Percentiles rank a stretch among this genome's conserved stretches.
Evolutionary conservation across 2,113 vertebrate species (phyloP).

Genomic region (Chaetura pelagica): DNA sequence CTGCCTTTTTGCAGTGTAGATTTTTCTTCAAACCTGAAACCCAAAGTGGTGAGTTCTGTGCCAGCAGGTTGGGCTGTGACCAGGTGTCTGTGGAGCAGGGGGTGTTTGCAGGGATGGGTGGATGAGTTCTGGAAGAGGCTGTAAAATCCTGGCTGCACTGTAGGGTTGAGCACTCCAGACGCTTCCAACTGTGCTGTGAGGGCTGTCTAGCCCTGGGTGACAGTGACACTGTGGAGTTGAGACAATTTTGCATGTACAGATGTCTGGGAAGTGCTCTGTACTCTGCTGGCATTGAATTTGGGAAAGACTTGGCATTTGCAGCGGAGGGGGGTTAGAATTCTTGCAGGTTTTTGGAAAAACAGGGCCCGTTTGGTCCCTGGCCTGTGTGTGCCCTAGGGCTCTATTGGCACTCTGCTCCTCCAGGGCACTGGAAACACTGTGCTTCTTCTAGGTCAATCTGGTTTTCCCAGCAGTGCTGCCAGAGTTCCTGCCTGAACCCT

Average conservation of each 20-base stretch:
- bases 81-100: not conserved
- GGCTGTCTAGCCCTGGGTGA: not conserved
- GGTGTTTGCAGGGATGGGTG: not conserved
- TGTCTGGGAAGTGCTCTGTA: not conserved
- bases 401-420: not conserved
- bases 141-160: not conserved
- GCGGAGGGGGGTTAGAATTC: not conserved
- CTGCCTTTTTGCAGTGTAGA: not conserved
- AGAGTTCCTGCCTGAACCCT: not conserved
- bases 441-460: not conserved
- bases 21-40: not conserved
- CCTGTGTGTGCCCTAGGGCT: not conserved
- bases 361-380: not conserved
- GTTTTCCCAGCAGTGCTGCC: not conserved
- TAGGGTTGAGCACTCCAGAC: not conserved
- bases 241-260: not conserved
- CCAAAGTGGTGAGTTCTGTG: not conserved
- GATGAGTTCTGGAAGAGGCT: not conserved
- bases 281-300: not conserved
- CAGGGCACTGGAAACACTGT: accelerated
- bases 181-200: not conserved
- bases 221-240: not conserved
- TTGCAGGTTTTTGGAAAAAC: not conserved
- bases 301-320: accelerated
- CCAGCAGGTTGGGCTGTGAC: not conserved